These are phyloP conservation scores for Drosophila picticornis DNA, from an alignment of 2,888 invertebrate genomes.

Conservation along the genomic window DNA sequence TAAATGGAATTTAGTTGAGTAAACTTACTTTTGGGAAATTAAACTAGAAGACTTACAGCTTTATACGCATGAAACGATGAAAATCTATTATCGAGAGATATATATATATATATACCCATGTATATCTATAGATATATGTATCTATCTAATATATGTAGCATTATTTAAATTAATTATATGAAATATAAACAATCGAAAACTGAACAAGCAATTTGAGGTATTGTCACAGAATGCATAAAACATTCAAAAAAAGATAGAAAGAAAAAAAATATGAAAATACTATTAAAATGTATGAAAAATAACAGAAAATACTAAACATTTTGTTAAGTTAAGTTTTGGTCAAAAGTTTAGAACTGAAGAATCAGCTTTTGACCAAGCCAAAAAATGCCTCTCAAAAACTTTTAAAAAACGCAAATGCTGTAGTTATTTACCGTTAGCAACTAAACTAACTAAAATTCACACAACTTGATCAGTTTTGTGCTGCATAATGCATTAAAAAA, in stretches of 20 bases:
- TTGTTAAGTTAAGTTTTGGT: slow-evolving; percentile 55
- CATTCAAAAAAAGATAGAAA: neutral
- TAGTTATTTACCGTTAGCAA: slow-evolving; percentile 36
- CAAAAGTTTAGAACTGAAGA: slow-evolving; percentile 39
- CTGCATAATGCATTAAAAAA: slow-evolving; percentile 20
- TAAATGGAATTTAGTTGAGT: slow-evolving; percentile 73
- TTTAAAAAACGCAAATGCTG: slow-evolving; percentile 30
- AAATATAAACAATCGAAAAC: slow-evolving; percentile 28
- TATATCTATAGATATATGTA: slow-evolving; percentile 31
- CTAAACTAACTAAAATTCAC: slow-evolving; percentile 27
- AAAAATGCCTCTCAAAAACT: slow-evolving; percentile 38
- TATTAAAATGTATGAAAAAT: slow-evolving; percentile 12
- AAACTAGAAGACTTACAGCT: slow-evolving; percentile 82
- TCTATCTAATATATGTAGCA: slow-evolving; percentile 63
- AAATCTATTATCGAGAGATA: slow-evolving; percentile 63
- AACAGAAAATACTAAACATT: slow-evolving; percentile 21
- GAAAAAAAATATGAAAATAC: slow-evolving; percentile 39
- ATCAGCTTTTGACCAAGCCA: slow-evolving; percentile 45
- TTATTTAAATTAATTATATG: slow-evolving; percentile 67
- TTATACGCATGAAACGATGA: slow-evolving; percentile 72
- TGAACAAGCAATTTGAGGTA: slow-evolving; percentile 32
- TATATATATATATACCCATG: slow-evolving; percentile 10
- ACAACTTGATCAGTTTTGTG: slow-evolving; percentile 36
- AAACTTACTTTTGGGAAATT: slow-evolving; percentile 66
- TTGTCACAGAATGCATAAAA: slow-evolving; percentile 55